phyloP scores from a whole-genome alignment of 2,113 vertebrate genomes.

The Thunnus maccoyii region DNA sequence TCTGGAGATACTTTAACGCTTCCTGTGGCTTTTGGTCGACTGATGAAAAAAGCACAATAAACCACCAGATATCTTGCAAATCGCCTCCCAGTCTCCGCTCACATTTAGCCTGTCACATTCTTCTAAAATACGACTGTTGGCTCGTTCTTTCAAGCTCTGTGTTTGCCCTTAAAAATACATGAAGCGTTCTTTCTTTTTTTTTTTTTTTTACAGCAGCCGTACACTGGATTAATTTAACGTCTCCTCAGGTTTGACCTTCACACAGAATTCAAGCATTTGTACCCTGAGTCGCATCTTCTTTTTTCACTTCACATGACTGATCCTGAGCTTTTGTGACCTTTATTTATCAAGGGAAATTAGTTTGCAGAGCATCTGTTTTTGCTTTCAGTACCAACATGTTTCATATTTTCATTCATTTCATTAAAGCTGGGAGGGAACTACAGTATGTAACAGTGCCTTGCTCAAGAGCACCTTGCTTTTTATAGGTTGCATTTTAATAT shows the following conservation, averaged over 20 bases:
- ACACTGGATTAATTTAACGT: constrained; percentile 57
- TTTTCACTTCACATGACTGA: constrained; percentile 20
- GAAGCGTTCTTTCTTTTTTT: constrained; percentile 17
- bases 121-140: constrained; percentile 58
- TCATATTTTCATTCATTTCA: background rate
- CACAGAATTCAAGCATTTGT: constrained; percentile 33
- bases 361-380: constrained; percentile 10
- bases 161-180: constrained; percentile 71
- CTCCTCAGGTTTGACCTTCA: constrained; percentile 70
- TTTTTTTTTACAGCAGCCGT: constrained; percentile 38
- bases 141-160: constrained; percentile 36
- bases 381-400: background rate
- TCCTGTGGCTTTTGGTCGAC: constrained; percentile 45
- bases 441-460: no score
- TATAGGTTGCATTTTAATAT: no score
- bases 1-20: constrained; percentile 45
- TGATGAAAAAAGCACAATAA: constrained; percentile 44
- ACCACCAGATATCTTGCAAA: constrained; percentile 48
- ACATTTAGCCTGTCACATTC: constrained; percentile 67
- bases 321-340: constrained; percentile 28
- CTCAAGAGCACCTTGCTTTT: no score
- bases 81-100: constrained; percentile 28
- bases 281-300: constrained; percentile 24
- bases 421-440: no score
- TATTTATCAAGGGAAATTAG: constrained; percentile 15